A percentile compares a stretch with the other conserved stretches of the same genome.
Evolutionary conservation across 2,888 invertebrate species (phyloP).

Genomic region (Athrips mouffetella): DNA sequence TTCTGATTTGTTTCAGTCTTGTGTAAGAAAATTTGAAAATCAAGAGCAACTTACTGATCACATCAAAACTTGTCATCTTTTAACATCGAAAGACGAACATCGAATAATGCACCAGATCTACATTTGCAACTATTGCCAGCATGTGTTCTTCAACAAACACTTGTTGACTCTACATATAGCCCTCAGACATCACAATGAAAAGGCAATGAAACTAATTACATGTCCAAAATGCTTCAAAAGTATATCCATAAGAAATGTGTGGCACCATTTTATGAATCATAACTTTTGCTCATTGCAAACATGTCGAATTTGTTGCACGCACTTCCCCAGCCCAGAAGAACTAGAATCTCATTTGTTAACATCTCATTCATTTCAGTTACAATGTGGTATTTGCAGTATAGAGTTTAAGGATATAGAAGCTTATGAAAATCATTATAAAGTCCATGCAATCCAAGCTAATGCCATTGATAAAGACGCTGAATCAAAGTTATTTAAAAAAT

Average conservation of each 20-base stretch:
- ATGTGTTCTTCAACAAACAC: neutral
- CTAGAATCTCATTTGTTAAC: no score
- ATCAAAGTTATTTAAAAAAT: neutral
- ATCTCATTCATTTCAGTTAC: no score
- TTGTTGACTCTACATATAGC: neutral
- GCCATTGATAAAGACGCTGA: neutral
- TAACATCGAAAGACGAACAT: neutral
- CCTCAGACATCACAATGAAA: neutral
- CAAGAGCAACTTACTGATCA: no score
- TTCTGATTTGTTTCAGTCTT: no score
- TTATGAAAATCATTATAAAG: neutral
- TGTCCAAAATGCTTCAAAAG: neutral
- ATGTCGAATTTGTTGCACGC: no score
- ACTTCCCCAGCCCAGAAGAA: no score
- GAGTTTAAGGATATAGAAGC: neutral
- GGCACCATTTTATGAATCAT: neutral
- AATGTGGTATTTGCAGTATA: no score
- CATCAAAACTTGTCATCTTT: neutral
- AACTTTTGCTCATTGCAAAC: no score
- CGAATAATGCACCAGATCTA: neutral
- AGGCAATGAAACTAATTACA: neutral
- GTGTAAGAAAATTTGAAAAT: no score
- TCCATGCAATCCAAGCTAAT: no score
- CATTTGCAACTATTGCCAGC: neutral
- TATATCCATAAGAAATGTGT: neutral